These are phyloP conservation scores for Piezodorus guildinii DNA, from an alignment of 1,140 invertebrate genomes.

Conservation along the genomic window DNA sequence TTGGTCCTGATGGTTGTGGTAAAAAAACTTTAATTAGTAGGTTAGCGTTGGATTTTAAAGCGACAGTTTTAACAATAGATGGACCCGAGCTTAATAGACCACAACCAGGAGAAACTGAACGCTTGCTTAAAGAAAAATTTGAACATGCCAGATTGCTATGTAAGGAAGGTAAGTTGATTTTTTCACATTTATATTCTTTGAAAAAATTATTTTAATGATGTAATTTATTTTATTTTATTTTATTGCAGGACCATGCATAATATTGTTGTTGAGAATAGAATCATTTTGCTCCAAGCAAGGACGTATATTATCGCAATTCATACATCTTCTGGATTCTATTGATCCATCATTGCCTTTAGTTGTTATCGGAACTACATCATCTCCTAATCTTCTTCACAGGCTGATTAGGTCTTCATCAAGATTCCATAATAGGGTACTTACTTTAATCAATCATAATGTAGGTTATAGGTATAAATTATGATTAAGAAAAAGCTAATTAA, in stretches of 20 bases:
- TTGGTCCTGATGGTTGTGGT: constrained; percentile 28
- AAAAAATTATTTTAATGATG: neutral
- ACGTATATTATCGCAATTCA: neutral
- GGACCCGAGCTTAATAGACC: constrained; percentile 26
- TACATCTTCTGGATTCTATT: neutral
- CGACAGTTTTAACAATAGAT: constrained; percentile 23
- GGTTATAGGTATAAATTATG: neutral
- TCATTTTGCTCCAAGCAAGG: constrained; percentile 14
- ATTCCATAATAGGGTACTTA: neutral
- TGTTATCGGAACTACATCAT: neutral
- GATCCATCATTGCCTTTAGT: neutral
- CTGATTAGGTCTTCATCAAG: neutral
- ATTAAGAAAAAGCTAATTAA: neutral
- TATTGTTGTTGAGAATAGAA: constrained; percentile 21
- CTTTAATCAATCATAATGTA: neutral
- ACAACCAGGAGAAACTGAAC: constrained; percentile 37
- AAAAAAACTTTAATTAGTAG: constrained; percentile 27
- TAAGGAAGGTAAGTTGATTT: constrained; percentile 24
- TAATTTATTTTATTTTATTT: neutral
- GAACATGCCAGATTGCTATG: constrained; percentile 32
- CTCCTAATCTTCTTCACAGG: neutral
- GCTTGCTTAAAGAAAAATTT: constrained; percentile 34
- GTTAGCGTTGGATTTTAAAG: constrained; percentile 20
- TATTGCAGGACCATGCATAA: constrained; percentile 10
- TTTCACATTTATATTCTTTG: neutral